Conservation (phyloP, 2,888 invertebrate species). For the Deroplatys truncata region DNA sequence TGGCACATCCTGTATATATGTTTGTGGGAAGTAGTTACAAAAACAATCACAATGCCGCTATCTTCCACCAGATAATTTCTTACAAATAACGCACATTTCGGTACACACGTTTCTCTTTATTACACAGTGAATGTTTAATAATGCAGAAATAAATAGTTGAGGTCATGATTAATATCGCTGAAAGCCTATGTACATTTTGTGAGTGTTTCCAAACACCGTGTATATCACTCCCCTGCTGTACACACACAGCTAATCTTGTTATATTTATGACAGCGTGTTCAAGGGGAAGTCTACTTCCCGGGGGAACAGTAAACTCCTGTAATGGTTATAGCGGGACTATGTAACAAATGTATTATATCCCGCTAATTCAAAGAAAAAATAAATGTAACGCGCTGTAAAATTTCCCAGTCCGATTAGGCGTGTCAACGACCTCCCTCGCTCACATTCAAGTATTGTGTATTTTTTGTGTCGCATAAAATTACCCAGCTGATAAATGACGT, state of each 20-base stretch:
- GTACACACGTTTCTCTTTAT: no score
- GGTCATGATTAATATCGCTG: no score
- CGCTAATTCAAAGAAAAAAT: not conserved
- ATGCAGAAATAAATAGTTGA: no score
- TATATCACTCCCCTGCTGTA: not conserved
- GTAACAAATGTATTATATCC: not conserved
- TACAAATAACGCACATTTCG: no score
- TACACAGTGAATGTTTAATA: no score
- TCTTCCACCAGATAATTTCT: no score
- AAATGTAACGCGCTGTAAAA: not conserved
- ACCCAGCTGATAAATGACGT: not conserved
- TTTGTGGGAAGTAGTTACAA: no score
- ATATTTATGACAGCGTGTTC: not conserved
- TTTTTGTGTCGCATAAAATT: not conserved
- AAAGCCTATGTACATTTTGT: no score
- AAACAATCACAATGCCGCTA: no score
- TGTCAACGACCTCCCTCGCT: not conserved
- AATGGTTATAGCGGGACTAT: not conserved
- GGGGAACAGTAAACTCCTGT: not conserved
- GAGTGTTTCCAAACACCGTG: no score
- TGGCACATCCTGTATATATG: no score
- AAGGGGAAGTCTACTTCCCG: not conserved
- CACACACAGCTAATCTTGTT: not conserved
- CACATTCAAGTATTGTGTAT: not conserved
- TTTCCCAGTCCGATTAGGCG: not conserved